Conservation (phyloP, 2,888 invertebrate species). For the Idaea biselata region DNA sequence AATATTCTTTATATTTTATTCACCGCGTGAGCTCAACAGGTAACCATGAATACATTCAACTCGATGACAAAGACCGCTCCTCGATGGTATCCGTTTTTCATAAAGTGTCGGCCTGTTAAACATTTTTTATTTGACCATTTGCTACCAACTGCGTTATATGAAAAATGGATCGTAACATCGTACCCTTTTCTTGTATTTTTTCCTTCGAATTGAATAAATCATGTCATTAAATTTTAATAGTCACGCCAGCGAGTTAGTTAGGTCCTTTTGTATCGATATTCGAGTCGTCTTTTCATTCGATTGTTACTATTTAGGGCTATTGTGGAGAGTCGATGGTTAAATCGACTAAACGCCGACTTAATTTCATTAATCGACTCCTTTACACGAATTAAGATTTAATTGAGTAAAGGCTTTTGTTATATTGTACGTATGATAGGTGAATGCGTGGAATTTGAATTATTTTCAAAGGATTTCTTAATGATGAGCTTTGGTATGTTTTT, state of each 20-base stretch:
- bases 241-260: slow-evolving; percentile 77
- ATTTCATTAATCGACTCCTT: slow-evolving; percentile 79
- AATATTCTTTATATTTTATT: slow-evolving; percentile 75
- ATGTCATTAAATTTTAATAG: slow-evolving; percentile 81
- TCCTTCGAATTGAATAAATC: slow-evolving; percentile 67
- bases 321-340: slow-evolving; percentile 69
- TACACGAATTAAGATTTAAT: slow-evolving; percentile 80
- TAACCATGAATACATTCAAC: slow-evolving; percentile 73
- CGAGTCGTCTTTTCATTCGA: slow-evolving; percentile 70
- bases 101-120: slow-evolving; percentile 78
- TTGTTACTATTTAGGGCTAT: slow-evolving; percentile 77
- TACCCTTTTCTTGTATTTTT: slow-evolving; percentile 76
- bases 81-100: slow-evolving; percentile 73
- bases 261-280: slow-evolving; percentile 64
- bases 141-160: slow-evolving; percentile 81
- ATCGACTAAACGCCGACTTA: slow-evolving; percentile 77
- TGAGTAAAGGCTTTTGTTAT: slow-evolving; percentile 66
- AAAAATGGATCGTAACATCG: slow-evolving; percentile 79
- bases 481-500: slow-evolving; percentile 58
- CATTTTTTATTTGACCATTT: slow-evolving; percentile 80
- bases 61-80: slow-evolving; percentile 75
- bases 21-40: slow-evolving; percentile 75
- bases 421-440: slow-evolving; percentile 52
- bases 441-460: slow-evolving; percentile 68
- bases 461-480: slow-evolving; percentile 60